A percentile compares a stretch with the other conserved stretches of the same genome.
phyloP scores from a whole-genome alignment of 2,888 invertebrate species.

The Phlogophora meticulosa region DNA sequence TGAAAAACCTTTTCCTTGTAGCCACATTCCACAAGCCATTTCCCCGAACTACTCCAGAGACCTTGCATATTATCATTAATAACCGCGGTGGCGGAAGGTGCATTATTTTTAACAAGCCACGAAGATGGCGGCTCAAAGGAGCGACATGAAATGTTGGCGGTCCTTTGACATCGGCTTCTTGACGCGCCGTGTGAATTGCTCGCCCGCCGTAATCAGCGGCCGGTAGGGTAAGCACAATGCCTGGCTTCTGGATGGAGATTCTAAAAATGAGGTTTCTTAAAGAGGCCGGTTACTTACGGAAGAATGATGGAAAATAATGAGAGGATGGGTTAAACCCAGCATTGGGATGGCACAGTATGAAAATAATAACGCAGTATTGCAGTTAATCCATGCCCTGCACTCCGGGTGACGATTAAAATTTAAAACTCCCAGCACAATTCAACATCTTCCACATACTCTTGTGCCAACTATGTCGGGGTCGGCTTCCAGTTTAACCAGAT shows the following conservation, averaged over 20 bases:
- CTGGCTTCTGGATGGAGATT: background rate
- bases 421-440: no score
- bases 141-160: conserved; percentile 39
- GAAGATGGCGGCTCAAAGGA: conserved; percentile 58
- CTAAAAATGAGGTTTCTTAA: background rate
- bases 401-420: no score
- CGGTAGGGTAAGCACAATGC: conserved; percentile 48
- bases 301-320: background rate
- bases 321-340: no score
- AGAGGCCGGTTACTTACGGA: background rate
- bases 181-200: conserved; percentile 57
- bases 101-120: conserved; percentile 59
- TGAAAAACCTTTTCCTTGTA: conserved; percentile 3
- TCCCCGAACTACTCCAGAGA: background rate
- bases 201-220: conserved; percentile 53
- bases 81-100: conserved; percentile 28
- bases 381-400: no score
- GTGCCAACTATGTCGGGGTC: no score
- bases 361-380: no score
- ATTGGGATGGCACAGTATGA: no score
- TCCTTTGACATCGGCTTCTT: conserved; percentile 62
- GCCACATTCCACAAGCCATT: background rate
- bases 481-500: no score
- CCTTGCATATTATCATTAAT: conserved; percentile 38
- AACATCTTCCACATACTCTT: no score